phyloP scores from a whole-genome alignment of 2,113 vertebrate genomes.

The Acinonyx jubatus region DNA sequence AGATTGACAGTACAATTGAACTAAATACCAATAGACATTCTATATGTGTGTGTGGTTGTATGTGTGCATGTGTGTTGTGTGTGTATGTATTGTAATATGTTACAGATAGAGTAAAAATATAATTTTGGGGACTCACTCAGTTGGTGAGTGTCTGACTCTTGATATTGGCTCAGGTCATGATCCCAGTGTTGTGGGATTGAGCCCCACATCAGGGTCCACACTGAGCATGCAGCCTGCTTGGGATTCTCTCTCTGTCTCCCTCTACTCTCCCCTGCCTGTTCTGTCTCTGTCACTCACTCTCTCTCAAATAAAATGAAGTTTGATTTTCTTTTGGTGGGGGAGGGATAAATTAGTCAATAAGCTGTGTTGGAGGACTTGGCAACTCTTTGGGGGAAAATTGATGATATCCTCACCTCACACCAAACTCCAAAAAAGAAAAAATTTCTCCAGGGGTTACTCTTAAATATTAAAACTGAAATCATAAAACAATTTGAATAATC shows the following conservation, averaged over 20 bases:
- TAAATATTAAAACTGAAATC: slow-evolving; percentile 10
- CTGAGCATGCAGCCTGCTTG: too few species aligned
- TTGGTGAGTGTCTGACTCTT: too few species aligned
- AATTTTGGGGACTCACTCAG: background rate
- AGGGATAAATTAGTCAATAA: slow-evolving; percentile 32
- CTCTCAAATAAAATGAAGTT: too few species aligned
- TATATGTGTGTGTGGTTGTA: background rate
- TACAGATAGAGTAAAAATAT: background rate
- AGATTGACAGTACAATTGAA: background rate
- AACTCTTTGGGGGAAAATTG: background rate
- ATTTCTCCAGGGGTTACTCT: background rate
- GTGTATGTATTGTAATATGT: background rate
- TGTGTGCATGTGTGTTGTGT: background rate
- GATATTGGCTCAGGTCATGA: too few species aligned
- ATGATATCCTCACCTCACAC: background rate
- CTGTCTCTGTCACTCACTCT: too few species aligned
- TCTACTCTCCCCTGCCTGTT: too few species aligned
- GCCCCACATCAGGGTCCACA: too few species aligned
- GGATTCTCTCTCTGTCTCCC: too few species aligned
- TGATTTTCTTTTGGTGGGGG: slow-evolving; percentile 31
- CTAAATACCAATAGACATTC: background rate
- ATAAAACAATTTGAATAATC: background rate
- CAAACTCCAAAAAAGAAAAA: background rate
- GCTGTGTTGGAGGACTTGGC: background rate
- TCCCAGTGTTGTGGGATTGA: too few species aligned